Percentiles rank a stretch among this genome's conserved stretches.
Conservation (phyloP, 2,888 invertebrate genomes). For the Drosophila hamatofila region DNA sequence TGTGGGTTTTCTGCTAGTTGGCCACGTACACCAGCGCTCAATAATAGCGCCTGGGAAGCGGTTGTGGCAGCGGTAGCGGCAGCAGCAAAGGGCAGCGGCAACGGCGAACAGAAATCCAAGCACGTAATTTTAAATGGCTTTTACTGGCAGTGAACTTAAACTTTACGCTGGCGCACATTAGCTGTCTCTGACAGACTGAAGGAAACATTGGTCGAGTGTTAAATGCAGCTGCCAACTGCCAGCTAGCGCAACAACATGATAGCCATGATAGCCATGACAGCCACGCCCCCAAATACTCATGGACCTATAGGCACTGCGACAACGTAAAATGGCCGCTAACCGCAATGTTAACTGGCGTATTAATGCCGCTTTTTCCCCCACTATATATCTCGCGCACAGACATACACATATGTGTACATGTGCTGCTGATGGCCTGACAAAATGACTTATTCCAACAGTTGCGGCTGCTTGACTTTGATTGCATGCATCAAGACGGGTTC, state of each 20-base stretch:
- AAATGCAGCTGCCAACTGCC: constrained; percentile 74
- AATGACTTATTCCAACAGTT: constrained; percentile 70
- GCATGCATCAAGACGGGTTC: constrained; percentile 62
- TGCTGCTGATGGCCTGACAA: constrained; percentile 41
- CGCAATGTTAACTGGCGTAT: constrained; percentile 79
- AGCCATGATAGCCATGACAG: constrained; percentile 38
- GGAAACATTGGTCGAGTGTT: constrained; percentile 71
- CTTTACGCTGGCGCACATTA: constrained; percentile 75
- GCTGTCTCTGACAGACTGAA: constrained; percentile 71
- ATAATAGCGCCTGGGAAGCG: constrained; percentile 59
- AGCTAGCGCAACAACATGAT: constrained; percentile 35
- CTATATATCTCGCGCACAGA: constrained; percentile 1
- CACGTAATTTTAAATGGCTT: constrained; percentile 84
- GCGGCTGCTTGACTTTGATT: constrained; percentile 79
- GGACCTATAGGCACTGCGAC: constrained; percentile 61
- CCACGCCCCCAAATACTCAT: constrained; percentile 31
- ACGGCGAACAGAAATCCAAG: constrained; percentile 75
- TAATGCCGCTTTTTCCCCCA: constrained; percentile 66
- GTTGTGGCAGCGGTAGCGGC: neutral
- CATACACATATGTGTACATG: constrained; percentile 11
- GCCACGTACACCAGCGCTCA: constrained; percentile 76
- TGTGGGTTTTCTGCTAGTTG: constrained; percentile 46
- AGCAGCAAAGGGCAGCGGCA: constrained; percentile 20
- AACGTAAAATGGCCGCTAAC: constrained; percentile 69
- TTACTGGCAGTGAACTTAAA: constrained; percentile 82